phyloP scores from a whole-genome alignment of 2,888 invertebrate genomes.

The Prosopocoilus inquinatus region DNA sequence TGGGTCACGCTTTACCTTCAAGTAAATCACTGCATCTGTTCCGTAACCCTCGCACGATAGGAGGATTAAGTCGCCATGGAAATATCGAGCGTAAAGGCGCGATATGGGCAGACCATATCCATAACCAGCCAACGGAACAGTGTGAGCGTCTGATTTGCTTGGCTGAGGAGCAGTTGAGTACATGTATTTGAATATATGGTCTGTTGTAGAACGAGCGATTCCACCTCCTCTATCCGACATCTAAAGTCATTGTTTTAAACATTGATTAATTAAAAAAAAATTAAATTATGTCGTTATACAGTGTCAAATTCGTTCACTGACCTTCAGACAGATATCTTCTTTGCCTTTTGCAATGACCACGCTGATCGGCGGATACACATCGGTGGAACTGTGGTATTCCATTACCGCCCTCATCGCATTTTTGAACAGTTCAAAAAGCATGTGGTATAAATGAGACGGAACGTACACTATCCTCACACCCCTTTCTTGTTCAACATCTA shows the following conservation, averaged over 20 bases:
- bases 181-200: slow-evolving; percentile 97
- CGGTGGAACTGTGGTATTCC: slow-evolving; percentile 76
- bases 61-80: slow-evolving; percentile 93
- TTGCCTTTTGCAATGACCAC: slow-evolving; percentile 84
- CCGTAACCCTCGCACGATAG: slow-evolving; percentile 96
- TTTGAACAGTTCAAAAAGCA: slow-evolving; percentile 98
- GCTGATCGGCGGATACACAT: slow-evolving; percentile 76
- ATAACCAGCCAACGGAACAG: slow-evolving; percentile 92
- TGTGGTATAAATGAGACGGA: slow-evolving; percentile 98
- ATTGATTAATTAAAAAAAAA: neutral
- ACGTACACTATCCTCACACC: slow-evolving; percentile 91
- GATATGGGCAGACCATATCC: slow-evolving; percentile 98
- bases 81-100: slow-evolving; percentile 94
- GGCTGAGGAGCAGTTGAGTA: slow-evolving; percentile 99
- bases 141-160: slow-evolving; percentile 80
- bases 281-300: too few relatives aligned
- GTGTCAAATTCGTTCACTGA: slow-evolving; percentile 45
- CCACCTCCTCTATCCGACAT: slow-evolving; percentile 96
- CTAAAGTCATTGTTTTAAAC: slow-evolving; percentile 52
- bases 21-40: slow-evolving; percentile 93
- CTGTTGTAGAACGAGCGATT: slow-evolving; percentile 83
- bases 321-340: slow-evolving; percentile 98
- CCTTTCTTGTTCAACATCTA: slow-evolving; percentile 55
- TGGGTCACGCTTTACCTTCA: slow-evolving; percentile 69
- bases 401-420: slow-evolving; percentile 98